Evolutionary conservation across 2,113 vertebrate species (phyloP).

Genomic region (Macaca nemestrina): DNA sequence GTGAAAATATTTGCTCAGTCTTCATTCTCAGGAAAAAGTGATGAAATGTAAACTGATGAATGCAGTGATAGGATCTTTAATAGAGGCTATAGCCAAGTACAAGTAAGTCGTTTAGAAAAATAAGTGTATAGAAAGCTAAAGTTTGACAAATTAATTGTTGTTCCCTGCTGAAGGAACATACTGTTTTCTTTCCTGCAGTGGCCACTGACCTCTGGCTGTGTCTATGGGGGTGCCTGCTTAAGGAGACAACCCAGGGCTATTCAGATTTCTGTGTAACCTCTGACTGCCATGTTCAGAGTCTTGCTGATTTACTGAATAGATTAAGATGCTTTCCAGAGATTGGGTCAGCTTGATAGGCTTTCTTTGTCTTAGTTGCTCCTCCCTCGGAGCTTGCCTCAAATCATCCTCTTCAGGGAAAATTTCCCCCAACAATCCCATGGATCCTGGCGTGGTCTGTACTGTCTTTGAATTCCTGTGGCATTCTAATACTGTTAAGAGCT

Average conservation of each 20-base stretch:
- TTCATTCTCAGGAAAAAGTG: background rate
- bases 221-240: background rate
- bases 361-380: background rate
- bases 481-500: background rate
- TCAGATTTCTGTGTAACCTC: background rate
- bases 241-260: background rate
- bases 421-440: background rate
- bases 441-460: background rate
- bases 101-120: background rate
- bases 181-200: background rate
- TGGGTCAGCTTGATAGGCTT: background rate
- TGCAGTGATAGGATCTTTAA: background rate
- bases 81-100: background rate
- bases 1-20: background rate
- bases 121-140: background rate
- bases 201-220: background rate
- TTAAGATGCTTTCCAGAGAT: background rate
- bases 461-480: background rate
- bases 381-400: background rate
- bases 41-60: background rate
- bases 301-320: background rate
- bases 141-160: background rate
- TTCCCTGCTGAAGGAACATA: background rate
- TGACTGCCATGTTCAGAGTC: background rate
- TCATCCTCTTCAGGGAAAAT: background rate